Percentiles rank a stretch among this genome's conserved stretches.
Evolutionary conservation across 2,888 invertebrate genomes (phyloP).

Genomic region (Hybos culiciformis): DNA sequence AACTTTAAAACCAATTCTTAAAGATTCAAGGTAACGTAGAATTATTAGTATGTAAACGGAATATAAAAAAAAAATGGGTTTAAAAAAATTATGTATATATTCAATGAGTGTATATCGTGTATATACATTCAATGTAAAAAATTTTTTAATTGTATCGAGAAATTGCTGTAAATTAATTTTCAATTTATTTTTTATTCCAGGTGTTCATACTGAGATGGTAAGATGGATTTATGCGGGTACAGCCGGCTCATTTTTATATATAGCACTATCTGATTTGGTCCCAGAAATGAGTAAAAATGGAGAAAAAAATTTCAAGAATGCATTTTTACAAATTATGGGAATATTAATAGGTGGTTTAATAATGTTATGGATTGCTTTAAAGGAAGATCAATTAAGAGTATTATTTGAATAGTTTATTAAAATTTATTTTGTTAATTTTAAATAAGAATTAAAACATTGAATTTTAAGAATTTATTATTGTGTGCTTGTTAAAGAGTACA

Average conservation of each 20-base stretch:
- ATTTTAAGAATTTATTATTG: not conserved
- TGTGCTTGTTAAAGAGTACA: not conserved
- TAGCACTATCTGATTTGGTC: conserved; percentile 66
- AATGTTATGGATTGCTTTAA: conserved; percentile 60
- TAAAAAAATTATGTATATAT: no score
- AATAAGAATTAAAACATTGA: not conserved
- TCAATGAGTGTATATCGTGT: no score
- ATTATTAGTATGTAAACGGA: no score
- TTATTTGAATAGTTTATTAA: conserved; percentile 20
- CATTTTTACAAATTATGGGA: conserved; percentile 50
- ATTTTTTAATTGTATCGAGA: no score
- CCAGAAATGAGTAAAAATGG: conserved; percentile 45
- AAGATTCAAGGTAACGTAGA: no score
- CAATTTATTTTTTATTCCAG: conserved; percentile 48
- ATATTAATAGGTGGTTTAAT: conserved; percentile 53
- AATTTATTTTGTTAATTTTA: conserved; percentile 24
- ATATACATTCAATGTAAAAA: no score
- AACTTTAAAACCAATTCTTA: no score
- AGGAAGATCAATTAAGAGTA: conserved; percentile 41
- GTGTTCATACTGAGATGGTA: conserved; percentile 51
- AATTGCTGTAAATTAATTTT: no score
- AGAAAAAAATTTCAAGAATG: conserved; percentile 39
- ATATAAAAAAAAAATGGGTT: no score
- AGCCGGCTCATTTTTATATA: conserved; percentile 68
- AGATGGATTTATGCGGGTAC: conserved; percentile 68